phyloP scores from a whole-genome alignment of 1,140 invertebrate genomes.

The Drosophila grimshawi region DNA sequence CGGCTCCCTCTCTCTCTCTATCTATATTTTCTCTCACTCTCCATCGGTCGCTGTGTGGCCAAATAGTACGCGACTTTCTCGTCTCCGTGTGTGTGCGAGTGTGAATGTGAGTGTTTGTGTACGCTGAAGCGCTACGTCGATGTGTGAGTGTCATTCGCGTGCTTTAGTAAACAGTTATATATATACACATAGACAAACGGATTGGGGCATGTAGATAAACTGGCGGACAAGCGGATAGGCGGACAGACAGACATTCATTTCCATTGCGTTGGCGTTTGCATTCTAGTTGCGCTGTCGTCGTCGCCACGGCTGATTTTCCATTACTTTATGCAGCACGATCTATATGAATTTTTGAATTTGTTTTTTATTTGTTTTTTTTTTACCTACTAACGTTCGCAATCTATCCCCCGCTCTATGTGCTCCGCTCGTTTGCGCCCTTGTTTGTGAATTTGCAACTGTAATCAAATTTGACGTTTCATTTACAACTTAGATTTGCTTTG shows the following conservation, averaged over 20 bases:
- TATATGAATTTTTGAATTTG: conserved; percentile 39
- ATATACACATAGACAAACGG: conserved; percentile 12
- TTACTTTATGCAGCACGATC: conserved; percentile 48
- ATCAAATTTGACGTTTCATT: conserved; percentile 71
- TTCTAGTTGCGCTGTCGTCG: conserved; percentile 28
- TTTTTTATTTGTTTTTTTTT: conserved; percentile 2
- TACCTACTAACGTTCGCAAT: conserved; percentile 11
- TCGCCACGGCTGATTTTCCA: conserved; percentile 36
- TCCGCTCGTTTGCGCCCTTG: conserved; percentile 17
- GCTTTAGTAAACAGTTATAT: conserved; percentile 38
- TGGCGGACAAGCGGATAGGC: neutral
- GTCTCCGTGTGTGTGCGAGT: conserved; percentile 25
- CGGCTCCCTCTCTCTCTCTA: neutral
- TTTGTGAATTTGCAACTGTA: conserved; percentile 56
- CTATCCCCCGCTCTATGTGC: neutral
- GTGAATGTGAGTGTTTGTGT: conserved; percentile 3
- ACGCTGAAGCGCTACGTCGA: conserved; percentile 7
- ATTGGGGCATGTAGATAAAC: conserved; percentile 15
- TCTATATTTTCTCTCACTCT: conserved; percentile 2
- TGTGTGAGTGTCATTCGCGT: conserved; percentile 51
- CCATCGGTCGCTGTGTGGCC: conserved; percentile 13
- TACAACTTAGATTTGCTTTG: conserved; percentile 60
- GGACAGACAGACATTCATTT: conserved; percentile 28
- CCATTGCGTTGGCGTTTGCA: conserved; percentile 51
- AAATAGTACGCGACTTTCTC: conserved; percentile 42